Evolutionary conservation across 2,797 vertebrate genomes (phyloP), one percentile per base, ranked within the genome.

Genomic region (Lindbergichthys nudifrons): DNA sequence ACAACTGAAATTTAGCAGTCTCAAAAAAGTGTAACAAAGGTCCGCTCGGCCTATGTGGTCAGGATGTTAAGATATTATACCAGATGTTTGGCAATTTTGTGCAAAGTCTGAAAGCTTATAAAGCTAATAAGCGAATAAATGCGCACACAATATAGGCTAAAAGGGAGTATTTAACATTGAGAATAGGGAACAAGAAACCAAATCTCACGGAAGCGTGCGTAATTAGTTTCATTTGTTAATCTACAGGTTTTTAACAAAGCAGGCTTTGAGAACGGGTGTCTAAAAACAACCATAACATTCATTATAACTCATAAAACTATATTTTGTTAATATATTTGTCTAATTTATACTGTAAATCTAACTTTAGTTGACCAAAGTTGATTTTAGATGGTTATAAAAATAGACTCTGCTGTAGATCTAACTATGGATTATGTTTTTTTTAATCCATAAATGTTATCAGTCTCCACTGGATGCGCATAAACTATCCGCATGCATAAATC

Each of bases 181-280:
- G 51, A 74, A 61, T 4, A 63, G 26, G 80, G 54, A 58, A 7
- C 32, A 58, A 15, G 32, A 61, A 58, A 57, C 3, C 41, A 42
- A 36, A 66, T 41, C 16, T 50, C 47, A 18, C 14, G 42, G 36
- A 77, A 54, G 58, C 12, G 21, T 26, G 26, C 14, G 19, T 23
- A 77, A 53, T 74, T 23, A 47, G 41, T 75, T 82, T 61, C 0
- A 60, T 67, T 36, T 80, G 50, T 68, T 65, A 42, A 75, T 69
- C 9, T 65, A 15, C 51, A 42, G 15, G 46, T 77, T 59, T n/a
- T 18, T 57, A 47, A 52, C 46, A 53, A 23, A 68, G 19, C 18
- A 52, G 53, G 16, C 12, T 41, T 5, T 8, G 18, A 26, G 15
- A 30, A 64, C 4, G 19, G 13, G 3, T 26, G 48, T 10, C 16